Evolutionary conservation across 2,113 vertebrate genomes (phyloP), one percentile per base, ranked within the genome.

Genomic region (Grammomys surdaster): DNA sequence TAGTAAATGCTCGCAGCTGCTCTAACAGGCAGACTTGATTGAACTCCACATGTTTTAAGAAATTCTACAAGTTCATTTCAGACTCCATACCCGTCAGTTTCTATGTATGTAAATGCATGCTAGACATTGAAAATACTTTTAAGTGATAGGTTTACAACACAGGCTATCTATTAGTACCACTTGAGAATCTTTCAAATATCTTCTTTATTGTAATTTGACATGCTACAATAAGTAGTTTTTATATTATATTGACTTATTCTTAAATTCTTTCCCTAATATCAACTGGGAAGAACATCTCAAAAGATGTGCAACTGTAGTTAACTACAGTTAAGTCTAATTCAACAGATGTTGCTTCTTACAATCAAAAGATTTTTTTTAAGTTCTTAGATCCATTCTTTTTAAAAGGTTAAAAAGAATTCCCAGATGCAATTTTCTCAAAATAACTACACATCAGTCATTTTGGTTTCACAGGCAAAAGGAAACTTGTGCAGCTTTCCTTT

Each of bases 351-450:
- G 40, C 26, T 93, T 95, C 40, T 20, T 58, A 89, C 2, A 80
- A 51, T 77, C 82, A 93, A 70, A 46, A n/a, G 20, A n/a, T 56
- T 51, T 76, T 76, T 48, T 73, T 72, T 63, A 88, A 70, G 22
- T 63, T 94, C n/a, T 88, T 54, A 75, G 43, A 22, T 82, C 90
- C 1, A 56, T 92, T 96, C 40, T 86, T 77, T 88, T 89, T 7
- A 43, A 76, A 84, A 89, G 70, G 58, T 33, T 28, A 13, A 65
- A 90, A 92, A 90, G 22, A 75, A 75, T 77, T 51, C 46, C 72
- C 28, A 90, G 93, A 93, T 89, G 69, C 36, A 13, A 58, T 89
- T 86, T 73, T 80, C 33, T 92, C 80, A 88, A 58, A 95, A 92
- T 81, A 97, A 88, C 58, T 73, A 3, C 31, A 16, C 63, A 8